Base-by-base conservation (phyloP, 2,888 invertebrate genomes). In the Blastobasis adustella region DNA sequence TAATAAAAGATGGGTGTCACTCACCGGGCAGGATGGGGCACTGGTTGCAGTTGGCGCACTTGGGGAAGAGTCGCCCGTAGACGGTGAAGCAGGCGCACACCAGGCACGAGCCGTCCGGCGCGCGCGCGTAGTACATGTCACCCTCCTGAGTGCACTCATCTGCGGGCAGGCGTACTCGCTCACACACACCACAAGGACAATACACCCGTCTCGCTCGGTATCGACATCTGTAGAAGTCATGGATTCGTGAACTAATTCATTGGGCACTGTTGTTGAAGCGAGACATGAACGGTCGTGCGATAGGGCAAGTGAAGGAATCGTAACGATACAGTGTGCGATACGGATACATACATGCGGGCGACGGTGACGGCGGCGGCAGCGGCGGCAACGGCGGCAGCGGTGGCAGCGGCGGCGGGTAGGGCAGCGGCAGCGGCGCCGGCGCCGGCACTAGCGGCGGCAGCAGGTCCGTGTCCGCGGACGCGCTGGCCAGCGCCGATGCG, bases 21-120 rank as follows among this genome's bases (percentile, higher is more conserved):
- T 23, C 23, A 23, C 23, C 23, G 23, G 23, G 23, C 23, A 23
- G 23, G 23, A 23, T 40, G 9, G 53, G 53, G 49, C 79, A 79
- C 10, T 52, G 53, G 49, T 62, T 61, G 67, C 82, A 81, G 0
- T 73, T 58, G 0, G 71, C 70, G 52, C 82, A 82, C 57, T 76
- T 81, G 40, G 76, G 61, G 59, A 63, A 67, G 8, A 79, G 51
- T 0, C 53, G 40, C 6, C 55, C 58, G 5, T 63, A 64, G 39
- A 54, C 51, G 0, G 54, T 51, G 65, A 78, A 83, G 56, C 84
- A 84, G 4, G 69, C 82, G 56, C 84, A 84, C n/a, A 84, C 58
- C 57, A 61, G 67, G 59, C 83, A 83, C 23, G 23, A 23, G 3
- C 58, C 56, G 41, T 54, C 60, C 5, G 54, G 49, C 5, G 56